phyloP scores from a whole-genome alignment of 2,797 vertebrate genomes.

The Australoheros facetus region DNA sequence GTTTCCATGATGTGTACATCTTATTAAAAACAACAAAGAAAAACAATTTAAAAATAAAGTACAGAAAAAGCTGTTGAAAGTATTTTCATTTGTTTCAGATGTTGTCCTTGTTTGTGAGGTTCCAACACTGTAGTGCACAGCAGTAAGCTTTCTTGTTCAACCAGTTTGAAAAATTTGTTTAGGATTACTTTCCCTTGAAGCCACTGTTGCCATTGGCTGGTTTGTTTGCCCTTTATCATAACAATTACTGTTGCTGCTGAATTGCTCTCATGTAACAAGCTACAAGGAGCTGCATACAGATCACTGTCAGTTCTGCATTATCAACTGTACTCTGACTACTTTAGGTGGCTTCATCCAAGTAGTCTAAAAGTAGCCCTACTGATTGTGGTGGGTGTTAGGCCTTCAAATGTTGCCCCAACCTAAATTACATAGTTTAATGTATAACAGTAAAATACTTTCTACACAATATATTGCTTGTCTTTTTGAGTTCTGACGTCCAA shows the following conservation, averaged over 20 bases:
- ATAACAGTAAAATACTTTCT: background rate
- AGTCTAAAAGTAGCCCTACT: background rate
- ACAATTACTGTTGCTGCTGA: background rate
- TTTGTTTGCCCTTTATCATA: background rate
- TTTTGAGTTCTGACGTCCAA: background rate
- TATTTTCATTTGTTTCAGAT: background rate
- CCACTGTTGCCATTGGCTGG: fast-evolving
- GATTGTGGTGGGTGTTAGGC: background rate
- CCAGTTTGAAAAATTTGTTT: constrained; percentile 33
- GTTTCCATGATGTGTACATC: background rate
- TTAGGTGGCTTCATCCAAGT: background rate
- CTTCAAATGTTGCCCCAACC: background rate
- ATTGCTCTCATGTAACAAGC: background rate
- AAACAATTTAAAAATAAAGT: constrained; percentile 14
- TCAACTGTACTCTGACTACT: background rate
- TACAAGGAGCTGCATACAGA: too few species aligned
- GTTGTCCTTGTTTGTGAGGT: background rate
- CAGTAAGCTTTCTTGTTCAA: background rate
- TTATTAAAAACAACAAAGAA: background rate
- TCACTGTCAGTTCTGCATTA: background rate
- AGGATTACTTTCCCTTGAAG: background rate
- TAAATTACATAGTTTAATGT: background rate
- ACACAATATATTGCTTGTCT: background rate
- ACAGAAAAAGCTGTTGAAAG: background rate
- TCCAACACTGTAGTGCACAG: background rate